phyloP scores from a whole-genome alignment of 2,113 vertebrate species.

The Eretmochelys imbricata region DNA sequence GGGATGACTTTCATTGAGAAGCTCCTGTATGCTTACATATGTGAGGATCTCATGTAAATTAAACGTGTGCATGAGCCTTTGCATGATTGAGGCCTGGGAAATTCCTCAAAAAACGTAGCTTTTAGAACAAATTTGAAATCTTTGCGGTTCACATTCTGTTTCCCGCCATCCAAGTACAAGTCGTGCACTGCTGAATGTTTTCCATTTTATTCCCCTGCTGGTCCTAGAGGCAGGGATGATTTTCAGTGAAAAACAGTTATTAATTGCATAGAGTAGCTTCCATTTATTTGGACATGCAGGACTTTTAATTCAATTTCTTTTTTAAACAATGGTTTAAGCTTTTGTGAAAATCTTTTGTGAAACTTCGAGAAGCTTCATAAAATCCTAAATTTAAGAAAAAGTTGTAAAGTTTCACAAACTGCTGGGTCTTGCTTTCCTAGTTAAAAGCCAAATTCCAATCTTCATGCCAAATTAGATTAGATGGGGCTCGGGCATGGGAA shows the following conservation, averaged over 20 bases:
- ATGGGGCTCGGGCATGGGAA: not conserved
- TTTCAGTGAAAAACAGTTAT: not conserved
- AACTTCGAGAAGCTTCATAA: not conserved
- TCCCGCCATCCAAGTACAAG: not conserved
- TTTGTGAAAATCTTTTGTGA: not conserved
- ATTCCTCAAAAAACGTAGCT: not conserved
- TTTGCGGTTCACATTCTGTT: not conserved
- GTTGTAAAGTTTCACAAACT: not conserved
- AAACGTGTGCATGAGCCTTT: not conserved
- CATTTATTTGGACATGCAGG: not conserved
- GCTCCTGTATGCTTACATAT: not conserved
- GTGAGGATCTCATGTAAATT: not conserved
- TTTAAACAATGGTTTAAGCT: not conserved
- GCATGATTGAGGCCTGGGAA: not conserved
- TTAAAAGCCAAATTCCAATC: not conserved
- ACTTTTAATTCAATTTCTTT: not conserved
- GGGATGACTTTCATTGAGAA: no score
- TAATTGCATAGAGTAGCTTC: not conserved
- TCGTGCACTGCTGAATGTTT: not conserved
- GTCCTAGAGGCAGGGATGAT: not conserved
- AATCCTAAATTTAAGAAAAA: not conserved
- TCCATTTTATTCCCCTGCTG: not conserved
- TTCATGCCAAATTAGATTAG: not conserved
- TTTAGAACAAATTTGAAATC: not conserved
- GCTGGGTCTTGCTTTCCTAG: not conserved